A percentile compares a stretch with the other conserved stretches of the same genome.
Evolutionary conservation across 1,140 invertebrate species (phyloP).

Genomic region (Marisa cornuarietis): DNA sequence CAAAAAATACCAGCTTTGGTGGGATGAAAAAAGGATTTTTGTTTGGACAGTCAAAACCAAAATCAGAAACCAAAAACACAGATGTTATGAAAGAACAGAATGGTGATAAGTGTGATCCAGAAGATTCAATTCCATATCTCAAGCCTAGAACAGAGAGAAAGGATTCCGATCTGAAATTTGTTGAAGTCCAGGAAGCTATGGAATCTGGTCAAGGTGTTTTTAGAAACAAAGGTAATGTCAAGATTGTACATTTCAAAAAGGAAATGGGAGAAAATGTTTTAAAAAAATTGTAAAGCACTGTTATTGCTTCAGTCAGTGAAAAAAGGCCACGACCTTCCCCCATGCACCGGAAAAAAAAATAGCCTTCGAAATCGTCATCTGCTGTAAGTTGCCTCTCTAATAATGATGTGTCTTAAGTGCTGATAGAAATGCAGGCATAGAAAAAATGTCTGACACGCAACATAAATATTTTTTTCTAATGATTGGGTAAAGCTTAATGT

Average conservation of each 20-base stretch:
- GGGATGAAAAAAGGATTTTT: slow-evolving; percentile 58
- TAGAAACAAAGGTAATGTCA: slow-evolving; percentile 48
- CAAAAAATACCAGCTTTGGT: slow-evolving; percentile 34
- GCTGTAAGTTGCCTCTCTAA: too few relatives aligned
- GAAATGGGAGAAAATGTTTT: neutral
- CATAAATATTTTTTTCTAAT: too few relatives aligned
- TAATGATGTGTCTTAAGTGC: too few relatives aligned
- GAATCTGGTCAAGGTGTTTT: slow-evolving; percentile 41
- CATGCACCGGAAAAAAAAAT: too few relatives aligned
- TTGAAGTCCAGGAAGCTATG: slow-evolving; percentile 52
- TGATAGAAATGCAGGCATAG: too few relatives aligned
- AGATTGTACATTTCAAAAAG: neutral
- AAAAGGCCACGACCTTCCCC: too few relatives aligned
- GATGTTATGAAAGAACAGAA: slow-evolving; percentile 16
- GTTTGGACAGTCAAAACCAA: slow-evolving; percentile 34
- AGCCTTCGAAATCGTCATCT: too few relatives aligned
- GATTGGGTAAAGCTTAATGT: neutral
- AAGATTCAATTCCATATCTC: slow-evolving; percentile 49
- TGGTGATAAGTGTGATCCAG: slow-evolving; percentile 15
- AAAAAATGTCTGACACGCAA: too few relatives aligned
- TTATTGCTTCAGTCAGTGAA: too few relatives aligned
- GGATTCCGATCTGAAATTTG: slow-evolving; percentile 30
- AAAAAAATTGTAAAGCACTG: too few relatives aligned
- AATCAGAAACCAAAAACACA: slow-evolving; percentile 22
- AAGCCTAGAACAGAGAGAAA: slow-evolving; percentile 34